Conservation (phyloP, 2,797 vertebrate genomes). For the Rhinella marina region DNA sequence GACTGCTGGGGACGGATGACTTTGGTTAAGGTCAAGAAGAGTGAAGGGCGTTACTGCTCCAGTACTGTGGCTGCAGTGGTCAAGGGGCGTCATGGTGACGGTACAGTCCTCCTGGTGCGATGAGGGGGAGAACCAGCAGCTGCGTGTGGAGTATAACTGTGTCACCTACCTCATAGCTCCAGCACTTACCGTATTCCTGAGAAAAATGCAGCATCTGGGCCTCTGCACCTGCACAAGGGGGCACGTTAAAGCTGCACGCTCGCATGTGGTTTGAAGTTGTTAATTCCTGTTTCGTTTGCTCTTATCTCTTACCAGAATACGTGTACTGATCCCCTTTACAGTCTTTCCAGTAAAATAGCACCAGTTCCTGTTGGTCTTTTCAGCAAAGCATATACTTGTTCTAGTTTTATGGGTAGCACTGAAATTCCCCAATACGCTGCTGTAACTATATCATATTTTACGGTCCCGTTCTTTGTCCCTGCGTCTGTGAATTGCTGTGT, state of each 20-base stretch:
- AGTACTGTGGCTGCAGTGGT: neutral
- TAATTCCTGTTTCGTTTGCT: slow-evolving; percentile 73
- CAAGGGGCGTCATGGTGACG: neutral
- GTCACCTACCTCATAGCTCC: neutral
- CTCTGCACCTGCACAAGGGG: slow-evolving; percentile 56
- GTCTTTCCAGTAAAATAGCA: slow-evolving; percentile 66
- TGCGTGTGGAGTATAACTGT: neutral
- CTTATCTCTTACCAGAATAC: slow-evolving; percentile 63
- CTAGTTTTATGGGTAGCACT: neutral
- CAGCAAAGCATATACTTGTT: neutral
- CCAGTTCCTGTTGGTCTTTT: neutral
- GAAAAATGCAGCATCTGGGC: neutral
- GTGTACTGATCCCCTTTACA: slow-evolving; percentile 41
- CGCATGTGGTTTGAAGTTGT: slow-evolving; percentile 72
- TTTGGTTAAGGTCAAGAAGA: neutral
- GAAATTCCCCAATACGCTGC: neutral
- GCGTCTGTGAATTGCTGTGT: neutral
- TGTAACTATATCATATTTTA: neutral
- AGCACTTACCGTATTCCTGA: slow-evolving; percentile 12
- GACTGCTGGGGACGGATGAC: neutral
- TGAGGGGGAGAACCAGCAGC: neutral
- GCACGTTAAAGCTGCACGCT: slow-evolving; percentile 40
- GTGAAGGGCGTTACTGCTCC: neutral
- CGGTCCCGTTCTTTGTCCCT: neutral
- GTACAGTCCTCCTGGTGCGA: neutral